A percentile compares a stretch with the other conserved stretches of the same genome.
These are phyloP conservation scores for Romanomermis culicivorax DNA, from an alignment of 2,888 invertebrate species.

Conservation along the genomic window DNA sequence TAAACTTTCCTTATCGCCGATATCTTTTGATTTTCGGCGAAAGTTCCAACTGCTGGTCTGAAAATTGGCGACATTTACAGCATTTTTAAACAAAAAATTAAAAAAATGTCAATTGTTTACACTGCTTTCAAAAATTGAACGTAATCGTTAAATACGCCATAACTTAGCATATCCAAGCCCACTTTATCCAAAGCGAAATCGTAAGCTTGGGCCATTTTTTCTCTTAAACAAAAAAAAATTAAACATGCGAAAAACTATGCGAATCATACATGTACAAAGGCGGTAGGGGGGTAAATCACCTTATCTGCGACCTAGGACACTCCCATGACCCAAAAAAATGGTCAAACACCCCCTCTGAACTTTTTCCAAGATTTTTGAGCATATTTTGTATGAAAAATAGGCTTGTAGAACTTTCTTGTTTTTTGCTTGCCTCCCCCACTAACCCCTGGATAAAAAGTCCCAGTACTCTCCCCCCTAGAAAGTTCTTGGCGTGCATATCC, in stretches of 20 bases:
- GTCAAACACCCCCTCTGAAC: too few relatives aligned
- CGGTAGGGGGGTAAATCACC: conserved; percentile 8
- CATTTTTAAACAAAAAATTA: background rate
- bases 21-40: conserved; percentile 97
- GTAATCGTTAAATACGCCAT: conserved; percentile 92
- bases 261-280: too few relatives aligned
- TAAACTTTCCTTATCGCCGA: conserved; percentile 91
- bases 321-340: too few relatives aligned
- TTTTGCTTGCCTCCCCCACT: too few relatives aligned
- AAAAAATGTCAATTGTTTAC: conserved; percentile 18
- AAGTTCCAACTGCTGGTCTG: conserved; percentile 80
- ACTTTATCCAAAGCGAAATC: conserved; percentile 97
- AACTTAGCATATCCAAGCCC: conserved; percentile 90
- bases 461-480: too few relatives aligned
- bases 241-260: background rate
- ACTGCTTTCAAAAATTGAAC: conserved; percentile 58
- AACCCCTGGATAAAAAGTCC: too few relatives aligned
- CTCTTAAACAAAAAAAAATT: conserved; percentile 40
- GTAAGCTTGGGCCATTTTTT: conserved; percentile 97
- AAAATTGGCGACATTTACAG: conserved; percentile 11
- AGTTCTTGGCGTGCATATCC: too few relatives aligned
- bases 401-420: too few relatives aligned
- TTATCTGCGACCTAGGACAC: too few relatives aligned
- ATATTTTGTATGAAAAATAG: too few relatives aligned
- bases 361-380: too few relatives aligned